A percentile compares a stretch with the other conserved stretches of the same genome.
These are phyloP conservation scores for Atractosteus spatula DNA, from an alignment of 2,113 vertebrate genomes.

Conservation along the genomic window DNA sequence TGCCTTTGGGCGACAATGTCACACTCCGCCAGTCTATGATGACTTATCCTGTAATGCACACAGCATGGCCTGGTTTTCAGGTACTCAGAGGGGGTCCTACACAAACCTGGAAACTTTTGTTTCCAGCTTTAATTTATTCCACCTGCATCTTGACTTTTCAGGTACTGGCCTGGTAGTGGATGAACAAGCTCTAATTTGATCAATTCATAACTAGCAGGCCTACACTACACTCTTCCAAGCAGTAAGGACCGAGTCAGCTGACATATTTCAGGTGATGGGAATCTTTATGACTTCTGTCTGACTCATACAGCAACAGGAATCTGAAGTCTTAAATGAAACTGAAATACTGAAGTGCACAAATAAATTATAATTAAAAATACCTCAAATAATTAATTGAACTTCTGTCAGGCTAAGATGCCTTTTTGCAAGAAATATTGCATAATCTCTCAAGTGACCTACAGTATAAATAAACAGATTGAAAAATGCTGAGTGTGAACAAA, in stretches of 20 bases:
- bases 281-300: too few relatives aligned
- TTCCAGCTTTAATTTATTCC: neutral
- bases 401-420: too few relatives aligned
- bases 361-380: too few relatives aligned
- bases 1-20: neutral
- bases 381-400: too few relatives aligned
- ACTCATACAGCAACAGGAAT: neutral
- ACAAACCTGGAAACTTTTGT: neutral
- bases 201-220: neutral
- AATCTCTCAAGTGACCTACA: too few relatives aligned
- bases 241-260: neutral
- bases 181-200: neutral
- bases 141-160: neutral
- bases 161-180: too few relatives aligned
- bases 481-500: too few relatives aligned
- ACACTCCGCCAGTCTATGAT: neutral
- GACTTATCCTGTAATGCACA: neutral
- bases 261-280: neutral
- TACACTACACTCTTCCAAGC: neutral
- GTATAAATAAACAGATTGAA: too few relatives aligned
- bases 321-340: neutral
- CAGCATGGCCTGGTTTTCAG: conserved; percentile 2
- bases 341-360: neutral
- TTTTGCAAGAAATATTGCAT: too few relatives aligned
- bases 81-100: neutral